These are phyloP conservation scores for Symphodus melops DNA, from an alignment of 2,113 vertebrate genomes.

Conservation along the genomic window DNA sequence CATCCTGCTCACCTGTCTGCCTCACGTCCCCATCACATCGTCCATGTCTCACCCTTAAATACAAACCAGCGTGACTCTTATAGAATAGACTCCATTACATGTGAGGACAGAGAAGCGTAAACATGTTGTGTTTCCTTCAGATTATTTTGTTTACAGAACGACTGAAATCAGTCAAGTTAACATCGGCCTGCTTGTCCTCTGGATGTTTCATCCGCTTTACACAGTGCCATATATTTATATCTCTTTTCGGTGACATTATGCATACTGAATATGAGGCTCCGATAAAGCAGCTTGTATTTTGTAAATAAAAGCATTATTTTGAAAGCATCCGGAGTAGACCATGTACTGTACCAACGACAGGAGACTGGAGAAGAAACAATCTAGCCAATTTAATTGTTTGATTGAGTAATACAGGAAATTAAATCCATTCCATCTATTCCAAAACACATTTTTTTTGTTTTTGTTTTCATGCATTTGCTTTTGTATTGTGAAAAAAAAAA, in stretches of 20 bases:
- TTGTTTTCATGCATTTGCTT: too few relatives aligned
- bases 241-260: background rate
- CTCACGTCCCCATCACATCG: constrained; percentile 17
- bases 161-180: constrained; percentile 36
- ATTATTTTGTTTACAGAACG: constrained; percentile 50
- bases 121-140: constrained; percentile 32
- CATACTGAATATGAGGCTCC: background rate
- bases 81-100: background rate
- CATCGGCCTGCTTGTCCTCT: constrained; percentile 45
- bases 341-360: too few relatives aligned
- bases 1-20: constrained; percentile 66
- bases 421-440: too few relatives aligned
- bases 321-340: too few relatives aligned
- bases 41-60: background rate
- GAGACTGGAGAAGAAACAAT: background rate
- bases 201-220: background rate
- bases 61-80: background rate
- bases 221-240: background rate
- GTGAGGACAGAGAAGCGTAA: background rate
- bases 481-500: too few relatives aligned
- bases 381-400: too few relatives aligned
- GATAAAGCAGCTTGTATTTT: background rate
- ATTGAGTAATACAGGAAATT: too few relatives aligned
- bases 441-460: too few relatives aligned
- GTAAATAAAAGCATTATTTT: background rate